Conservation (phyloP, 2,113 vertebrate genomes). For the Telmatochromis sp. region DNA sequence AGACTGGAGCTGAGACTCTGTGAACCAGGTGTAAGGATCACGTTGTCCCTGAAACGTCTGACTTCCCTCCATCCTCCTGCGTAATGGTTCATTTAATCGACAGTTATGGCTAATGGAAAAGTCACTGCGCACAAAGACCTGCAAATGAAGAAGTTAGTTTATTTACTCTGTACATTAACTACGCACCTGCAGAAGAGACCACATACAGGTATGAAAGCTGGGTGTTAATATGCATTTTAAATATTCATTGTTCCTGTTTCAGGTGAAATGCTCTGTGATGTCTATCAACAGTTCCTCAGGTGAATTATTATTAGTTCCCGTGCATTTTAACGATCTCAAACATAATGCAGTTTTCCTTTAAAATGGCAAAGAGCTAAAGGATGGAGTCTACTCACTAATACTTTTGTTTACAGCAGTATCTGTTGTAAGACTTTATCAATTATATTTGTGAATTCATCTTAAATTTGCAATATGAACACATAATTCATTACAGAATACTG, state of each 20-base stretch:
- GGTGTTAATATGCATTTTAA: neutral
- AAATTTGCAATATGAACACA: neutral
- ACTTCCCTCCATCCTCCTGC: constrained; percentile 40
- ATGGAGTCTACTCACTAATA: neutral
- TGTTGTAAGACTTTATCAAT: neutral
- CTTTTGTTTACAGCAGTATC: neutral
- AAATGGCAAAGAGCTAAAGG: neutral
- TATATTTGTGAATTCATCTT: neutral
- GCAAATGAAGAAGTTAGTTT: neutral
- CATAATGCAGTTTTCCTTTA: neutral
- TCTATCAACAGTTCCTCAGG: neutral
- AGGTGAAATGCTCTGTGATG: neutral
- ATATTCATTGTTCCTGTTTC: neutral
- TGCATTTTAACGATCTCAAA: neutral
- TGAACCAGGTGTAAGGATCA: constrained; percentile 66
- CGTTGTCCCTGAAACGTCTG: neutral
- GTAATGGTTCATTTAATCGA: neutral
- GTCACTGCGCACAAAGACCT: accelerated
- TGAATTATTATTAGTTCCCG: neutral
- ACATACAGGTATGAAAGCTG: neutral
- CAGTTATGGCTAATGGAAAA: neutral
- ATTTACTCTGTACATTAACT: neutral
- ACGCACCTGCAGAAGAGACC: neutral
- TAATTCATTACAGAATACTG: neutral
- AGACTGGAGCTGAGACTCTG: constrained; percentile 54